Percentiles rank a stretch among this genome's conserved stretches.
Evolutionary conservation across 2,797 vertebrate species (phyloP).

Genomic region (Danio aesculapii): DNA sequence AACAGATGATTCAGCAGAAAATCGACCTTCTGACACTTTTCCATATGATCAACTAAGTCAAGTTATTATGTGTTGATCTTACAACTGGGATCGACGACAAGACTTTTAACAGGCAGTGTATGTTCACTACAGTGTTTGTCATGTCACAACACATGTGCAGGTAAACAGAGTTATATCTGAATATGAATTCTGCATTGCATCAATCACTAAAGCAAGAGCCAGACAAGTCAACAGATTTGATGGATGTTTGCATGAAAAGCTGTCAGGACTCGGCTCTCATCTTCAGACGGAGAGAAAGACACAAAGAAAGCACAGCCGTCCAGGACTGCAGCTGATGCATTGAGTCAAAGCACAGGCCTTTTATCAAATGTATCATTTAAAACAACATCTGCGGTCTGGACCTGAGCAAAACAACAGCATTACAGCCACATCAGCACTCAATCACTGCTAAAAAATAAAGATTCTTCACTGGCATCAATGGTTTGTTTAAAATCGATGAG

Average conservation of each 20-base stretch:
- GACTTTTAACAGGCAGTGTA: too few species aligned
- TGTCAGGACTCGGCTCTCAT: background rate
- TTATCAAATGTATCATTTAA: background rate
- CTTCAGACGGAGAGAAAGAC: background rate
- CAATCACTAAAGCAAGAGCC: conserved; percentile 2
- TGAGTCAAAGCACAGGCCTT: conserved; percentile 5
- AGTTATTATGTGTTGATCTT: too few species aligned
- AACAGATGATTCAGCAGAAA: too few species aligned
- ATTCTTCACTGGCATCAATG: too few species aligned
- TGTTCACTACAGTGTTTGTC: background rate
- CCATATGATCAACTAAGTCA: too few species aligned
- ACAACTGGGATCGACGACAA: too few species aligned
- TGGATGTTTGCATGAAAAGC: conserved; percentile 1
- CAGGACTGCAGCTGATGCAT: conserved; percentile 2
- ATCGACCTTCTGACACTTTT: too few species aligned
- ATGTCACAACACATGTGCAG: background rate
- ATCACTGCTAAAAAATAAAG: too few species aligned
- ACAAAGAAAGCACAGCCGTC: background rate
- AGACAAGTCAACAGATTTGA: conserved; percentile 1
- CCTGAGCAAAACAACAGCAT: background rate
- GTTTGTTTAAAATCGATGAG: too few species aligned
- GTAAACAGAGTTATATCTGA: background rate
- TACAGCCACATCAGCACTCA: background rate
- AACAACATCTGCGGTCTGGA: background rate
- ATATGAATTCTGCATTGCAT: conserved; percentile 4